These are phyloP conservation scores for Anguilla obscura DNA, from an alignment of 2,797 vertebrate genomes.

Conservation along the genomic window DNA sequence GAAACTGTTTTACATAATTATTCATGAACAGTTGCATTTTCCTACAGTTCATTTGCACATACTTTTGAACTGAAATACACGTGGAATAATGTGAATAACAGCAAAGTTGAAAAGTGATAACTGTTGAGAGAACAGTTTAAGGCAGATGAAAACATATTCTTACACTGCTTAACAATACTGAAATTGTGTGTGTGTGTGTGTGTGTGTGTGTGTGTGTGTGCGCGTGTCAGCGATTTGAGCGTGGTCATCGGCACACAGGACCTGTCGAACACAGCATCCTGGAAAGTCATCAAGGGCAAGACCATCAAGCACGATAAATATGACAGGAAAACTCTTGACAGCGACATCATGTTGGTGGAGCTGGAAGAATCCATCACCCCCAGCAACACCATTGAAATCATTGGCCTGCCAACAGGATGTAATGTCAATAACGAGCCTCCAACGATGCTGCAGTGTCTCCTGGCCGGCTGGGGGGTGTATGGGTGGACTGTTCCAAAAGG, in stretches of 20 bases:
- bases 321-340: not conserved
- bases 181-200: not conserved
- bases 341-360: conserved; percentile 14
- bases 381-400: not conserved
- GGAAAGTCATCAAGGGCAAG: not conserved
- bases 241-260: conserved; percentile 7
- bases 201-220: not conserved
- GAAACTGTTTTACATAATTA: too few relatives aligned
- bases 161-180: not conserved
- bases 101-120: too few relatives aligned
- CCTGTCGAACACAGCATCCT: not conserved
- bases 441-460: not conserved
- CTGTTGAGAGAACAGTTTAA: too few relatives aligned
- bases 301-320: not conserved
- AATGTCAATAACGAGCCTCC: not conserved
- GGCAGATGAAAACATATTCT: too few relatives aligned
- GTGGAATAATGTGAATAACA: too few relatives aligned
- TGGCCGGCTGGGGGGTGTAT: conserved; percentile 13
- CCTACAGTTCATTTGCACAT: too few relatives aligned
- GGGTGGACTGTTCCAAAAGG: conserved; percentile 4
- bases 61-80: too few relatives aligned
- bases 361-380: conserved; percentile 3
- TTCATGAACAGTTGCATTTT: too few relatives aligned
- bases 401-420: not conserved
- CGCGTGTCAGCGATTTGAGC: not conserved